Evolutionary conservation across 2,797 vertebrate genomes (phyloP).

Genomic region (Discoglossus pictus): DNA sequence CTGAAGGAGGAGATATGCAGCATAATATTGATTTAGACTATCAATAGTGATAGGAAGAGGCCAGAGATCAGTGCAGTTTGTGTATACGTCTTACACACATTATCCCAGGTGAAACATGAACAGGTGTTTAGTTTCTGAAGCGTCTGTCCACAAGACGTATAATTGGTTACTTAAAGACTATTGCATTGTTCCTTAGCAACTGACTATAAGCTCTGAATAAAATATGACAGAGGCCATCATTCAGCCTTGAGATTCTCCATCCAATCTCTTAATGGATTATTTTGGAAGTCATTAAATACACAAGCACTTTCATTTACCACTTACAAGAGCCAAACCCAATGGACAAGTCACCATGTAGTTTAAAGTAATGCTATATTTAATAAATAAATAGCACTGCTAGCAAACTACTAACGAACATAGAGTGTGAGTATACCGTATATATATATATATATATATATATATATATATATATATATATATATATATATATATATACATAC

Average conservation of each 20-base stretch:
- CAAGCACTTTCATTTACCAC: constrained; percentile 39
- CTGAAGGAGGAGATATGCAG: background rate
- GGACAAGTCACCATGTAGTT: too few relatives aligned
- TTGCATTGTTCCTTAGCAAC: constrained; percentile 86
- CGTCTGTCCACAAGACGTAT: constrained; percentile 65
- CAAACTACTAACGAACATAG: too few relatives aligned
- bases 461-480: too few relatives aligned
- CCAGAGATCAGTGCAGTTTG: constrained; percentile 14
- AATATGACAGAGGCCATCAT: constrained; percentile 73
- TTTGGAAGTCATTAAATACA: constrained; percentile 48
- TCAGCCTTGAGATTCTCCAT: constrained; percentile 67
- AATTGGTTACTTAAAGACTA: constrained; percentile 86
- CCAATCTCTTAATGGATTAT: constrained; percentile 54
- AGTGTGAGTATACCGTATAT: too few relatives aligned
- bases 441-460: too few relatives aligned
- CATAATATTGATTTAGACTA: constrained; percentile 30
- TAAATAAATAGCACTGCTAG: too few relatives aligned
- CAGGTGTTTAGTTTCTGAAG: constrained; percentile 56
- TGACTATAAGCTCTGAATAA: constrained; percentile 74
- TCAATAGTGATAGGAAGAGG: constrained; percentile 13
- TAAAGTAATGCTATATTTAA: too few relatives aligned
- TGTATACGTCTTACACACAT: constrained; percentile 18
- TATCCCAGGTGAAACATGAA: constrained; percentile 52
- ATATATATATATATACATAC: too few relatives aligned
- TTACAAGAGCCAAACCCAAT: too few relatives aligned